Evolutionary conservation across 2,797 vertebrate species (phyloP).

Genomic region (Macropus fuliginosus): DNA sequence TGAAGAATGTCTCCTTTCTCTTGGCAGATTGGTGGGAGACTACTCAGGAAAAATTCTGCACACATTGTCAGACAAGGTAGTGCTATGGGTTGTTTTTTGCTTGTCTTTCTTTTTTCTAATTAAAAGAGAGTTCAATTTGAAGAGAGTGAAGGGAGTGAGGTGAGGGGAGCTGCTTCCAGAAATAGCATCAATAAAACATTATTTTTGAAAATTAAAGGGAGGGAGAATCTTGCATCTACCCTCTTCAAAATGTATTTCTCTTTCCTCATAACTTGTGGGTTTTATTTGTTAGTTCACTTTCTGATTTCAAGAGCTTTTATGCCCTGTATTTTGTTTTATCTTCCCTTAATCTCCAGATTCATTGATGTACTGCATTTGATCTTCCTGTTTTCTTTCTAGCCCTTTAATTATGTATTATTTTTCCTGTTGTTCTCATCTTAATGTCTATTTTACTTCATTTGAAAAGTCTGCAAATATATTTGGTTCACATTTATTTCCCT

Average conservation of each 20-base stretch:
- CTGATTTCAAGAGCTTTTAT: conserved; percentile 21
- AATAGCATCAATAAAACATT: neutral
- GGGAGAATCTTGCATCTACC: neutral
- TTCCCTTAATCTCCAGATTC: conserved; percentile 9
- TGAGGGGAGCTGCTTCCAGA: neutral
- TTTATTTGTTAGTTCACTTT: conserved; percentile 41
- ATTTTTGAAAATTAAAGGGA: neutral
- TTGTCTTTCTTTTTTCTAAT: neutral
- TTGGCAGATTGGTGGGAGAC: neutral
- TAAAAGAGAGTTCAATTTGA: neutral
- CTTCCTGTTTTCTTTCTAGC: neutral
- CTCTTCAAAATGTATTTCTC: neutral
- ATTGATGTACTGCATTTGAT: conserved; percentile 1
- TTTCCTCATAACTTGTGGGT: neutral
- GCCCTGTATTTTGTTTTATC: neutral
- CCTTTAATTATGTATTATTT: neutral
- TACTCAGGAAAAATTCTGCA: neutral
- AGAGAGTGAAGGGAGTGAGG: neutral
- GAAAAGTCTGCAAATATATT: conserved; percentile 4
- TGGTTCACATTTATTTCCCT: conserved; percentile 2
- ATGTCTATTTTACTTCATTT: neutral
- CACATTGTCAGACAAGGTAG: neutral
- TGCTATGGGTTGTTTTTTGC: neutral
- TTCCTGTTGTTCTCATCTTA: conserved; percentile 11
- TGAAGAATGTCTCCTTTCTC: neutral